Conservation (phyloP, 1,140 invertebrate genomes). For the Wasmannia auropunctata region DNA sequence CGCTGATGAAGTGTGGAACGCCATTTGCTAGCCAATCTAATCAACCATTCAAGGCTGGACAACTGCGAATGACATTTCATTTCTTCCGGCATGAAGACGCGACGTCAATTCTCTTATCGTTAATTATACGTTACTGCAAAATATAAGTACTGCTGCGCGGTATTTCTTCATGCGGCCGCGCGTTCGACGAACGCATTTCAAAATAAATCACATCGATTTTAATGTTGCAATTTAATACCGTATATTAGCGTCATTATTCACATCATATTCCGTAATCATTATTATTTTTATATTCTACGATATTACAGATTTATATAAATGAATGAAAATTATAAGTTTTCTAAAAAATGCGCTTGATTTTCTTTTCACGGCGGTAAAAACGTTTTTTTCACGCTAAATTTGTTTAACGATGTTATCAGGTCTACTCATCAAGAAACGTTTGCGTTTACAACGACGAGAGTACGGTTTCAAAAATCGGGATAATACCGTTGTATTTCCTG, state of each 20-base stretch:
- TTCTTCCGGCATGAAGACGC: neutral
- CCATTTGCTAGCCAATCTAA: conserved; percentile 56
- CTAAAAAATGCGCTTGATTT: neutral
- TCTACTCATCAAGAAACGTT: neutral
- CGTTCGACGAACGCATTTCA: neutral
- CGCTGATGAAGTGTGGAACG: conserved; percentile 50
- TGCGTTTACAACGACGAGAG: neutral
- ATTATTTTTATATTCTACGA: neutral
- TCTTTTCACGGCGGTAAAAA: neutral
- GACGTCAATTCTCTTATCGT: neutral
- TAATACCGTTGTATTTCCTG: conserved; percentile 14
- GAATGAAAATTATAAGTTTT: neutral
- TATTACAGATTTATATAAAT: neutral
- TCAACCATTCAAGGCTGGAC: conserved; percentile 57
- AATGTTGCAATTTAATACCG: neutral
- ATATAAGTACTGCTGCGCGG: neutral
- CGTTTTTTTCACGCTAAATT: neutral
- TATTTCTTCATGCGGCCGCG: neutral
- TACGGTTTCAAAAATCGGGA: conserved; percentile 11
- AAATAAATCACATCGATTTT: neutral
- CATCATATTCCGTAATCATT: neutral
- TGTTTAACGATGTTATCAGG: neutral
- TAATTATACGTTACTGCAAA: conserved; percentile 31
- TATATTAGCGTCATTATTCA: neutral
- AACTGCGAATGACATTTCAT: conserved; percentile 7